Conservation (phyloP, 2,113 vertebrate species). For the Amphiprion percula region DNA sequence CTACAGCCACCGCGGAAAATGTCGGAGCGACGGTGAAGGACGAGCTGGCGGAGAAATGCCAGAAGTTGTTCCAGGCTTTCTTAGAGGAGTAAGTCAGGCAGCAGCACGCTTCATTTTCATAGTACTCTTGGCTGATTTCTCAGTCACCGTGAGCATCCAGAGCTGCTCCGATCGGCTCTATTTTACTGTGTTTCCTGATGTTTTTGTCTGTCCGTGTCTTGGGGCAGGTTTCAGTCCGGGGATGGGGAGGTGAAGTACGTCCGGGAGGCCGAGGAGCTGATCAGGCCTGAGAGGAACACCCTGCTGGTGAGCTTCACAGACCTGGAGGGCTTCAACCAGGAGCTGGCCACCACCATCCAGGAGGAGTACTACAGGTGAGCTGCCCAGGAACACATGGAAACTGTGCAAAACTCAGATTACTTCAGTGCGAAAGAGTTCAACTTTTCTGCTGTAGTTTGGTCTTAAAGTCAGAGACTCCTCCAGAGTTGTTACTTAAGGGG, state of each 20-base stretch:
- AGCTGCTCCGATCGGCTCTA: background rate
- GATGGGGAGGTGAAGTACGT: constrained; percentile 97
- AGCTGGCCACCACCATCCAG: constrained; percentile 96
- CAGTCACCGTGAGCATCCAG: no score
- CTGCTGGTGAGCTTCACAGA: constrained; percentile 94
- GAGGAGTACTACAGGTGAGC: constrained; percentile 97
- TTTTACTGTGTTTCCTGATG: accelerated
- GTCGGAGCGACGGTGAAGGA: constrained; percentile 90
- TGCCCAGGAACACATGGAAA: no score
- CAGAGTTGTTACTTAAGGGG: no score
- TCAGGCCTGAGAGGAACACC: constrained; percentile 96
- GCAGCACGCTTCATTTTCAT: background rate
- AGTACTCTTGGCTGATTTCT: constrained; percentile 6
- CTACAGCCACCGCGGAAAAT: constrained; percentile 78
- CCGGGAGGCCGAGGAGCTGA: constrained; percentile 93
- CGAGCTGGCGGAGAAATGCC: constrained; percentile 97
- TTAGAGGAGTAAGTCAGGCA: constrained; percentile 93
- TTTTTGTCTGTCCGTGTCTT: background rate
- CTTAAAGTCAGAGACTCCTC: no score
- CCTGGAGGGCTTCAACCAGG: constrained; percentile 96
- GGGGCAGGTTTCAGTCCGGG: constrained; percentile 88
- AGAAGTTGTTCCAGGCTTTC: constrained; percentile 97
- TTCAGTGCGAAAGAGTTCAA: background rate
- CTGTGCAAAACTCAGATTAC: background rate
- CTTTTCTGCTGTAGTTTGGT: no score